Evolutionary conservation across 2,797 vertebrate genomes (phyloP).

Genomic region (Artibeus lituratus): DNA sequence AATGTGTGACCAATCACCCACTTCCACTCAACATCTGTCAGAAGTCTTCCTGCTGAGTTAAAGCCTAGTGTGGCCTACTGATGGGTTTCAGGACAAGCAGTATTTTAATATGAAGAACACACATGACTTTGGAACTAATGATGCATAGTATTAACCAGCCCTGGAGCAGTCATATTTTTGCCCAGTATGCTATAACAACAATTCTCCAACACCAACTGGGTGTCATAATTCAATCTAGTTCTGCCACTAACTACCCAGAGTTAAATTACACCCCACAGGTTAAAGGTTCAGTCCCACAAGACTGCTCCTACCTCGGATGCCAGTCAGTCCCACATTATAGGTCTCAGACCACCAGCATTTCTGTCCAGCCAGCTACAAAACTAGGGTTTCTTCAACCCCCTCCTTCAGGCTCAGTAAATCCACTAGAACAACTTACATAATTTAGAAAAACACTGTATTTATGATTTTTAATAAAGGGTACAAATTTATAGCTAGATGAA

Average conservation of each 20-base stretch:
- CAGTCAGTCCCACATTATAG: not conserved
- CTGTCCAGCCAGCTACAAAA: not conserved
- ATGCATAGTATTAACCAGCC: fast-evolving
- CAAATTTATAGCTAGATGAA: too few relatives aligned
- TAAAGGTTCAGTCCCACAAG: not conserved
- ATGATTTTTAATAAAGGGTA: not conserved
- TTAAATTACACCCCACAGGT: not conserved
- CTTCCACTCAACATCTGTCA: not conserved
- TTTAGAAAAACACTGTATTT: not conserved
- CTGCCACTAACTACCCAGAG: not conserved
- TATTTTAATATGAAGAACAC: not conserved
- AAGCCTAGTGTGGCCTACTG: not conserved
- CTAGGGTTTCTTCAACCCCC: not conserved
- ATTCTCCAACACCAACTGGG: fast-evolving
- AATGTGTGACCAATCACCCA: too few relatives aligned
- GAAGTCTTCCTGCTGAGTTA: not conserved
- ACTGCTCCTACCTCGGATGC: not conserved
- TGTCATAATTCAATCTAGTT: not conserved
- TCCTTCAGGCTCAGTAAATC: not conserved
- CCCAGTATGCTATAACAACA: too few relatives aligned
- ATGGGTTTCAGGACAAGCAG: too few relatives aligned
- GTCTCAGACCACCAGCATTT: not conserved
- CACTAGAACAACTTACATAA: not conserved
- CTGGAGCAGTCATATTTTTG: fast-evolving
- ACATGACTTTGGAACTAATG: too few relatives aligned